Conservation (phyloP, 2,797 vertebrate species). For the Spea hammondii region DNA sequence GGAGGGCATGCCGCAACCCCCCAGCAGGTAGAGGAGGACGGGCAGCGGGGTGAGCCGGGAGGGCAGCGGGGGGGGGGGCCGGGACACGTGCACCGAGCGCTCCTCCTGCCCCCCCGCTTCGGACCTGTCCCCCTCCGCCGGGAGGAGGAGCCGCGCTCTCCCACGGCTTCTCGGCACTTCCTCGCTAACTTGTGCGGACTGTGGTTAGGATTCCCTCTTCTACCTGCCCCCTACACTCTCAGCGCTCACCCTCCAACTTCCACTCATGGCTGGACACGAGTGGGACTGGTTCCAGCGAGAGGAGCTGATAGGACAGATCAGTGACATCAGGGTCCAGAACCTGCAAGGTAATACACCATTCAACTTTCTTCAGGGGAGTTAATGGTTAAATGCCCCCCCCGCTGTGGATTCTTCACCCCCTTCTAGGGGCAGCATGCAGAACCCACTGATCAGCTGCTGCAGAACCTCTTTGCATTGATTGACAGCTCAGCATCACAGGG, state of each 20-base stretch:
- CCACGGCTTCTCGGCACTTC: slow-evolving; percentile 28
- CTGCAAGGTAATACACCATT: slow-evolving; percentile 79
- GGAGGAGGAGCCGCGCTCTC: slow-evolving; percentile 35
- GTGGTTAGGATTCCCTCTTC: neutral
- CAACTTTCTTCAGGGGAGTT: neutral
- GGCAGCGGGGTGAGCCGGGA: neutral
- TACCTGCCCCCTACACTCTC: slow-evolving; percentile 8
- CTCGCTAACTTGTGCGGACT: slow-evolving; percentile 38
- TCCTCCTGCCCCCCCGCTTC: slow-evolving; percentile 33
- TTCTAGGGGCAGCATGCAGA: no score
- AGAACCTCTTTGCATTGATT: slow-evolving; percentile 1
- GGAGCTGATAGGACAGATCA: slow-evolving; percentile 94
- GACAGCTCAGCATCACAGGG: neutral
- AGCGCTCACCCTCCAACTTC: slow-evolving; percentile 39
- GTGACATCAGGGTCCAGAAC: slow-evolving; percentile 94
- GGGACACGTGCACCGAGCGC: slow-evolving; percentile 28
- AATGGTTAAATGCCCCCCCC: neutral
- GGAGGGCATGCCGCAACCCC: neutral
- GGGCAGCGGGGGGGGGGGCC: slow-evolving; percentile 1
- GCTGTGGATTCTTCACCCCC: no score
- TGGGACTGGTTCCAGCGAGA: slow-evolving; percentile 94
- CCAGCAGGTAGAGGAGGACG: neutral
- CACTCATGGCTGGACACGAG: slow-evolving; percentile 84
- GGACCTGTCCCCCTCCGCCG: neutral
- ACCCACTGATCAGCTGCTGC: slow-evolving; percentile 7